Evolutionary conservation across 2,888 invertebrate species (phyloP).

Genomic region (Hymenopus coronatus): DNA sequence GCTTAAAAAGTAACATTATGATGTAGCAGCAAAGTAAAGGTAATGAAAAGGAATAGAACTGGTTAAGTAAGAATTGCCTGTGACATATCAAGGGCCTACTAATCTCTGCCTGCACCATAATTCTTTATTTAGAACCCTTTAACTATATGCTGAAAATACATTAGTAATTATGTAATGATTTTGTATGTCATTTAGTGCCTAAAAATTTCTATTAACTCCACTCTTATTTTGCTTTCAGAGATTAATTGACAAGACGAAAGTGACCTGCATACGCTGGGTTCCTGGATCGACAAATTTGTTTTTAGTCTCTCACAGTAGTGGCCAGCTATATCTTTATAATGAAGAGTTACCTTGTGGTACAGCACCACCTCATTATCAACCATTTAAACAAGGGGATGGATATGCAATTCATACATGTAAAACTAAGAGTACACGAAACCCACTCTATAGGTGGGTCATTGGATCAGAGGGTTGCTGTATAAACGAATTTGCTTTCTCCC

Average conservation of each 20-base stretch:
- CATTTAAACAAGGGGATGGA: slow-evolving; percentile 91
- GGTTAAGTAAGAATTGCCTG: not conserved
- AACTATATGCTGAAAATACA: not conserved
- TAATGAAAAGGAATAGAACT: not conserved
- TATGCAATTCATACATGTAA: slow-evolving; percentile 94
- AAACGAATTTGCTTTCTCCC: slow-evolving; percentile 96
- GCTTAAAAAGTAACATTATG: not conserved
- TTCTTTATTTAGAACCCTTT: not conserved
- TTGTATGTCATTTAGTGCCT: not conserved
- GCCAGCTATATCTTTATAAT: slow-evolving; percentile 96
- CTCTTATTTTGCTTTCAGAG: slow-evolving; percentile 59
- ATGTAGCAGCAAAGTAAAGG: not conserved
- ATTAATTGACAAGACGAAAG: slow-evolving; percentile 88
- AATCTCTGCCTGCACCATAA: not conserved
- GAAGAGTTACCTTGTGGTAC: slow-evolving; percentile 90
- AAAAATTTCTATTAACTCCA: not conserved
- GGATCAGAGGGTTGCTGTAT: slow-evolving; percentile 79
- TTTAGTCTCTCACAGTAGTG: slow-evolving; percentile 91
- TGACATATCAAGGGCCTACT: no score
- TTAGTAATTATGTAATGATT: not conserved
- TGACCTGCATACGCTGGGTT: slow-evolving; percentile 97
- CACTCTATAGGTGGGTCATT: slow-evolving; percentile 87
- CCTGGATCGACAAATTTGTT: slow-evolving; percentile 93
- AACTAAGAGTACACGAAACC: slow-evolving; percentile 93
- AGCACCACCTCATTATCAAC: slow-evolving; percentile 89